Base-by-base conservation (phyloP, 1,140 invertebrate genomes). In the Drosophila pachea region DNA sequence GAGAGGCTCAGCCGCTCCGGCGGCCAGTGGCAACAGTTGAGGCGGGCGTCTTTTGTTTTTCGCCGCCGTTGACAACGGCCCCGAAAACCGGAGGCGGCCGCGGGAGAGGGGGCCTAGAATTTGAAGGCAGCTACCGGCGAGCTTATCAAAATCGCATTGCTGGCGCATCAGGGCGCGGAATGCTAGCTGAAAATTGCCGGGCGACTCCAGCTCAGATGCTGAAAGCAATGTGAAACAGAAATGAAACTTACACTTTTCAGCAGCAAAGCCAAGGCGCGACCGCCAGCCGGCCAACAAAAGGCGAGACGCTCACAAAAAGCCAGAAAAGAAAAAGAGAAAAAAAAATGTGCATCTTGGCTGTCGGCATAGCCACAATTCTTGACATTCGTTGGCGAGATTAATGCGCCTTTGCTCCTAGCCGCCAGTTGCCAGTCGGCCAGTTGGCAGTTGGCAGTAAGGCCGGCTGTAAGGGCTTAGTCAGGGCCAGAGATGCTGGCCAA, bases 171-270 rank as follows among this genome's bases (percentile, higher is more conserved):
- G 64, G 40, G 33, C 53, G 9, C 45, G 60, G 77, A 81, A 81
- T 81, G 78, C 72, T 76, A 78, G 72, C 67, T 72, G 67, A 60
- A 83, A 72, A 83, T 84, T 79, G 73, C 75, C 76, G 52, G n/a
- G 3, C 22, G 22, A 22, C 22, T 22, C 22, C 22, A 3, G 22
- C 22, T 22, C 38, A 52, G 52, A 60, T 43, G 22, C 22, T 22
- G 67, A 67, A 67, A 50, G 68, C 79, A 79, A 79, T 84, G 74
- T 73, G 73, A 84, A 71, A 76, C 79, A 74, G 54, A 78, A 84
- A 83, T 84, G 79, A 84, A 84, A 84, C 79, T 84, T 84, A 84
- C 79, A 84, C 79, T 84, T 84, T 84, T 79, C 67, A 78, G 62
- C 60, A 64, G 64, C 72, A 61, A 52, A 61, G 43, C 14, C 61